Evolutionary conservation across 1,140 invertebrate genomes (phyloP), one percentile per base, ranked within the genome.

Genomic region (Colletes latitarsis): DNA sequence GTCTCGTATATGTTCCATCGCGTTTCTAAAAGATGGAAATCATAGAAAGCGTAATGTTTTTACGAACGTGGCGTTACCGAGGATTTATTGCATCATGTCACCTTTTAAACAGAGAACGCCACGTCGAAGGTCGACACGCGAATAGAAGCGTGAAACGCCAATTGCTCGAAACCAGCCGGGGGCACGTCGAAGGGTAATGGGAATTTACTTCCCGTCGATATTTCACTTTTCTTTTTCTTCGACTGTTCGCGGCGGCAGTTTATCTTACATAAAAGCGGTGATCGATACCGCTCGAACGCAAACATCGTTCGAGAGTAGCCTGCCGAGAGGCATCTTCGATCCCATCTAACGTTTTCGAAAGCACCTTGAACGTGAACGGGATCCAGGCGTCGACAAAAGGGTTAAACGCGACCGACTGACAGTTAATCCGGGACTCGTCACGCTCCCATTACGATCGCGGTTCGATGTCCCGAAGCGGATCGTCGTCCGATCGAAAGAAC

Each of bases 391-490:
- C 14, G 41, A 21, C n/a, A 2, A 12, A 55, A 6, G 1, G n/a
- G 14, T 15, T 52, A 64, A 63, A 58, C 79, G 71, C 60, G n/a
- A 14, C 73, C 81, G 63, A 58, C 69, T 55, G 63, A 66, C 62
- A 70, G 63, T 71, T 77, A 83, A 78, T 67, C 60, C 6, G 68
- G 58, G 49, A 67, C 64, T 70, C 41, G 81, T 72, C 73, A 72
- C 52, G 81, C 68, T 82, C 62, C 6, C 55, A 60, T 72, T 72
- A 41, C 46, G 41, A 41, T 64, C 68, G 49, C 55, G 21, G 77
- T 75, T 81, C 73, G 67, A 83, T 76, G 72, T 69, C 70, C 46
- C 72, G 67, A 49, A 70, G 46, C 70, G 67, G 81, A 82, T 78
- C 55, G 79, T 55, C 64, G 55, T 60, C 14, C 73, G 55, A 68